These are phyloP conservation scores for Dryadula phaetusa DNA, from an alignment of 2,888 invertebrate genomes.

Conservation along the genomic window DNA sequence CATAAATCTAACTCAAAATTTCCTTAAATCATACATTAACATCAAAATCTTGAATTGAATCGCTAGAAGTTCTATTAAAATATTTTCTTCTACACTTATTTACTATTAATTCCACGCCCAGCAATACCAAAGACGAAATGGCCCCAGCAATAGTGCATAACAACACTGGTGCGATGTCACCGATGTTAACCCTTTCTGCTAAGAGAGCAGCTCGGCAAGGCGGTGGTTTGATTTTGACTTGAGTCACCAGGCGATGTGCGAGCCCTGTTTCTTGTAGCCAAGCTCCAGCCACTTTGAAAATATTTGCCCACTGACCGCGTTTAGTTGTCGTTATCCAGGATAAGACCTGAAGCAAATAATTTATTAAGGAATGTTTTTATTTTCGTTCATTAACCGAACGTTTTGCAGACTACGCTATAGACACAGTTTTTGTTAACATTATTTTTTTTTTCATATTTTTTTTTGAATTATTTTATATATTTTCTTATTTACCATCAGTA, in stretches of 20 bases:
- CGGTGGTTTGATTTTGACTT: conserved; percentile 57
- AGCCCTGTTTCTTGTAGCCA: conserved; percentile 69
- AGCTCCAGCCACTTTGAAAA: conserved; percentile 56
- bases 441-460: too few relatives aligned
- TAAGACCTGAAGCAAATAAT: conserved; percentile 51
- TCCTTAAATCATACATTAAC: background rate
- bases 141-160: conserved; percentile 55
- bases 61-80: background rate
- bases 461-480: too few relatives aligned
- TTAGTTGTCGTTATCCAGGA: conserved; percentile 61
- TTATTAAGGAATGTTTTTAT: too few relatives aligned
- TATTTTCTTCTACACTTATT: conserved; percentile 48
- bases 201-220: conserved; percentile 66
- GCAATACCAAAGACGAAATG: conserved; percentile 56
- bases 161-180: conserved; percentile 63
- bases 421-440: too few relatives aligned
- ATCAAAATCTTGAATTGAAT: background rate
- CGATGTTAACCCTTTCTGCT: conserved; percentile 69
- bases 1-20: background rate
- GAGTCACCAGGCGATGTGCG: conserved; percentile 56
- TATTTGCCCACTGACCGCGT: conserved; percentile 62
- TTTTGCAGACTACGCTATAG: too few relatives aligned
- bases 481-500: too few relatives aligned
- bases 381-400: too few relatives aligned
- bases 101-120: conserved; percentile 60